Evolutionary conservation across 2,888 invertebrate genomes (phyloP).

Genomic region (Drosophila tripunctata): DNA sequence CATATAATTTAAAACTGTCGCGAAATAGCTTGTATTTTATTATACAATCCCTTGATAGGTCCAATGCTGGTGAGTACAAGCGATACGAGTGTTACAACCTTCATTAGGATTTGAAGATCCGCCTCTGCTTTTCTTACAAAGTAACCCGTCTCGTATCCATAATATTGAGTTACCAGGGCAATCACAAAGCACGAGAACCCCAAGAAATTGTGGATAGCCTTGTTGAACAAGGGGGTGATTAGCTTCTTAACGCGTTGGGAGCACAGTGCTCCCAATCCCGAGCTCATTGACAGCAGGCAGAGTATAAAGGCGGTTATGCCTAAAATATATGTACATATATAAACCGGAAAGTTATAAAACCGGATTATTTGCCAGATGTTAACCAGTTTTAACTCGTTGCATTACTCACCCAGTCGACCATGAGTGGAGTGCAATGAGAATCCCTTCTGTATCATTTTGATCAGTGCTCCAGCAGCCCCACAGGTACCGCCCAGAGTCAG

Average conservation of each 20-base stretch:
- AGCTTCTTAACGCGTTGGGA: conserved; percentile 69
- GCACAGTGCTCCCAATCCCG: conserved; percentile 78
- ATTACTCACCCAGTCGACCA: conserved; percentile 75
- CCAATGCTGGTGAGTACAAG: conserved; percentile 76
- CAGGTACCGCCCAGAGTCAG: conserved; percentile 77
- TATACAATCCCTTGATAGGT: conserved; percentile 73
- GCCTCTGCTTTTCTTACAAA: conserved; percentile 60
- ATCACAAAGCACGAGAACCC: conserved; percentile 79
- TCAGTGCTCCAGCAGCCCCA: conserved; percentile 77
- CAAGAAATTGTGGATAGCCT: conserved; percentile 79
- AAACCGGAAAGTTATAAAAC: no score
- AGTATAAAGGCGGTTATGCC: conserved; percentile 81
- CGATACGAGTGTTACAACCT: conserved; percentile 76
- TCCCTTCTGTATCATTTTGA: conserved; percentile 78
- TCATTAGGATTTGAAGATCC: conserved; percentile 75
- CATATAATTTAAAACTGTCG: conserved; percentile 49
- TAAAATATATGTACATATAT: no score
- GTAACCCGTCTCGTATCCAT: conserved; percentile 81
- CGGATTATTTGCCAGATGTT: conserved; percentile 2
- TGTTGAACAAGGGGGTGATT: conserved; percentile 78
- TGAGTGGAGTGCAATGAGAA: conserved; percentile 72
- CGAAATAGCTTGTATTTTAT: conserved; percentile 58
- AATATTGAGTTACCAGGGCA: conserved; percentile 80
- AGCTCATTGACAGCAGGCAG: conserved; percentile 75
- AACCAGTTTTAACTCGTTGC: neutral